Conservation (phyloP, 2,888 invertebrate genomes). For the Criorhina ranunculi region DNA sequence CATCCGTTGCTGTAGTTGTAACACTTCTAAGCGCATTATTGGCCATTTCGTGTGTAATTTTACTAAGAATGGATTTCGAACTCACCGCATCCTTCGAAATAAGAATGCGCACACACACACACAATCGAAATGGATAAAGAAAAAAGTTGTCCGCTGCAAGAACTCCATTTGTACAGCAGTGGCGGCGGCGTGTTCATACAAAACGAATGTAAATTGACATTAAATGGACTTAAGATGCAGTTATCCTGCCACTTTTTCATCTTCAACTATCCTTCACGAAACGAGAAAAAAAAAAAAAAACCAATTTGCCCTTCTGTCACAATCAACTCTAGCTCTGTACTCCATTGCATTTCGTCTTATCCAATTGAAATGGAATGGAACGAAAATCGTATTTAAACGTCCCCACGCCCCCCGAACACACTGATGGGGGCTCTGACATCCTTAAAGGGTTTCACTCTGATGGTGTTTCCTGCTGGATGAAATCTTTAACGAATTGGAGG, state of each 20-base stretch:
- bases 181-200: constrained; percentile 18
- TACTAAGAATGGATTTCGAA: constrained; percentile 7
- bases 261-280: not conserved
- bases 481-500: constrained; percentile 68
- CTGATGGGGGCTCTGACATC: constrained; percentile 29
- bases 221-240: constrained; percentile 72
- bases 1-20: constrained; percentile 20
- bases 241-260: constrained; percentile 43
- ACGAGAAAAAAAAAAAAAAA: constrained; percentile 37
- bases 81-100: not conserved
- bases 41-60: constrained; percentile 56
- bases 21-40: constrained; percentile 65
- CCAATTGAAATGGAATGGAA: constrained; percentile 55
- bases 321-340: constrained; percentile 22
- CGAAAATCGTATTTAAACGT: constrained; percentile 42
- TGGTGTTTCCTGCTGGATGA: constrained; percentile 11
- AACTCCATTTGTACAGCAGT: not conserved
- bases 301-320: constrained; percentile 69
- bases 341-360: constrained; percentile 46
- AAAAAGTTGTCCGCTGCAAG: constrained; percentile 27
- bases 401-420: not conserved
- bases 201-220: constrained; percentile 71
- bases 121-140: constrained; percentile 21
- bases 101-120: not conserved
- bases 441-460: constrained; percentile 18